Evolutionary conservation across 2,797 vertebrate species (phyloP), one percentile per base, ranked within the genome.

Genomic region (Danio choprae): DNA sequence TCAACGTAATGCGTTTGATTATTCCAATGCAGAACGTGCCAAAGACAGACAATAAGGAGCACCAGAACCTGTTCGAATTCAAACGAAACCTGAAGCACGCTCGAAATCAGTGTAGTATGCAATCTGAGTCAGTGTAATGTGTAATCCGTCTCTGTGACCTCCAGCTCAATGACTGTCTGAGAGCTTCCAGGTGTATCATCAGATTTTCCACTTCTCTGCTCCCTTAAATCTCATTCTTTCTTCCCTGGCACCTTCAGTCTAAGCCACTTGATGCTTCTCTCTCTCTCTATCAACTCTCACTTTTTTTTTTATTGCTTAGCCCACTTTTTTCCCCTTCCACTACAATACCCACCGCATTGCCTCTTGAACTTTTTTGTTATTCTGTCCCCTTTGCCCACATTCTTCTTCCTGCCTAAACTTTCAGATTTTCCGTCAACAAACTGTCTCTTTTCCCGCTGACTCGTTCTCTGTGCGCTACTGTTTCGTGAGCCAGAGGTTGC

Each of bases 1-100:
- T 90, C 86, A 86, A 67, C 44, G 60, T 89, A 88, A 91, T 89
- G 88, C 74, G 84, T 91, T 89, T 87, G 77, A 84, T 84, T 82
- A 81, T 83, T 74, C 68, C 48, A 77, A 71, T 64, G 74, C 60
- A 29, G 62, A 73, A 55, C 41, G 43, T 65, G 75, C 44, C 29
- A 63, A 40, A 9, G 20, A 20, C 22, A 22, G 20, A 22, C 12
- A 20, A 72, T 72, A 43, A 4, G 20, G 38, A 46, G 60, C 29
- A 36, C 9, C 50, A 74, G 8, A 36, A 60, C 44, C 36, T 51
- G 22, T 63, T 40, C 16, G 12, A 43, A 44, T 62, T 50, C 46
- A 51, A 63, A 63, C 9, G 44, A 63, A 63, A 11, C 6, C 40
- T 7, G 62, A 44, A 51, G 7, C 10, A 5, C 46, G 15, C 29